Evolutionary conservation across 2,797 vertebrate genomes (phyloP), one percentile per base, ranked within the genome.

Genomic region (Propithecus deckenii): DNA sequence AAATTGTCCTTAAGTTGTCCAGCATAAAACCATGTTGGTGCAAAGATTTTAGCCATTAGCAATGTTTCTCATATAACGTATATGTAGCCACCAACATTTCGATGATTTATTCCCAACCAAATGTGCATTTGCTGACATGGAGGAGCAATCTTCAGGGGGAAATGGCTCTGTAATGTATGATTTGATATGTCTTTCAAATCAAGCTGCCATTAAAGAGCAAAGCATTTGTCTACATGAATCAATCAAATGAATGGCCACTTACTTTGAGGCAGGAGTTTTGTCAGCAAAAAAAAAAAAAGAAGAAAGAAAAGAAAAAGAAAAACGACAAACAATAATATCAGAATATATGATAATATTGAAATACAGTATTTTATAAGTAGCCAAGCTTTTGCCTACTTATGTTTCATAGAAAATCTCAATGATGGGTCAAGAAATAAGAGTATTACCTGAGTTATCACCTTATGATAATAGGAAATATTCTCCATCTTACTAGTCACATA

Each of bases 1-100:
- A 95, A 96, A 95, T 74, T 52, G 87, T 67, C 59, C 65, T 93
- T 87, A 94, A 94, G 35, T 12, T 79, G 79, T 80, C 83, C 71
- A 76, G 59, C 67, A 80, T 84, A 75, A 88, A 86, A 25, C 4
- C 35, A 41, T 17, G 55, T 14, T 46, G 76, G 38, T 0, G 0
- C 76, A 80, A 87, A 90, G 76, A 93, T 28, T 67, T 48, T 18
- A 22, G 48, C 59, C 76, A 88, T 90, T 78, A 87, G n/a, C 55
- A 30, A 76, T 4, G 55, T 67, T 81, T 93, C 61, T 30, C 67
- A 63, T 30, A 55, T 43, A 55, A 67, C 9, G 3, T 55, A 38
- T 6, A 50, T 23, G n/a, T 38, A 75, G 25, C 5, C 59, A 67
- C 46, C 61, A 55, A 80, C 71, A 76, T 76, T 86, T n/a, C 46